These are phyloP conservation scores for Orchestes rusci DNA, from an alignment of 2,888 invertebrate genomes.

Conservation along the genomic window DNA sequence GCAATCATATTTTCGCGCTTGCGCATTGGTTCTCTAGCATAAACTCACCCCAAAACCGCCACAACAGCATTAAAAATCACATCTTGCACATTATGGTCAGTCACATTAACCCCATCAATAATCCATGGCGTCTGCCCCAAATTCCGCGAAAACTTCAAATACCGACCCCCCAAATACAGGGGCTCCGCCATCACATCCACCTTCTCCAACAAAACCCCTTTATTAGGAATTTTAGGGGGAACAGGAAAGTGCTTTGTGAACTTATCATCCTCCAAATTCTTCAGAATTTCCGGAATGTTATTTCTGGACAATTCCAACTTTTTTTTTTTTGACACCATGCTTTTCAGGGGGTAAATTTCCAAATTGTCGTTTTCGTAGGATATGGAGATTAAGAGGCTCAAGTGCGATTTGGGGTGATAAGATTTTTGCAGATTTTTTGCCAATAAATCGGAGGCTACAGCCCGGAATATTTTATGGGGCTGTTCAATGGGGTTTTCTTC, in stretches of 20 bases:
- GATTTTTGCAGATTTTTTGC: constrained; percentile 23
- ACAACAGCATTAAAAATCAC: constrained; percentile 65
- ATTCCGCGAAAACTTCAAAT: constrained; percentile 74
- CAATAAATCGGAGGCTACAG: constrained; percentile 16
- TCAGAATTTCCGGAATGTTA: constrained; percentile 52
- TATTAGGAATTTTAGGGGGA: constrained; percentile 48
- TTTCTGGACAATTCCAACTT: constrained; percentile 56
- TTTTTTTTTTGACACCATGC: constrained; percentile 37
- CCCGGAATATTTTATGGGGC: constrained; percentile 22
- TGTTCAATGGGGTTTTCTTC: constrained; percentile 6
- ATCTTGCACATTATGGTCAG: constrained; percentile 88
- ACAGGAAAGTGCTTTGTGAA: constrained; percentile 49
- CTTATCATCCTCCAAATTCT: constrained; percentile 43
- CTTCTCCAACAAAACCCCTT: constrained; percentile 44
- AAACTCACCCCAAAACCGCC: constrained; percentile 52
- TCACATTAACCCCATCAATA: constrained; percentile 67
- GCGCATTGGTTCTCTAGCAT: no score
- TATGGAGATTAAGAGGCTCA: constrained; percentile 55
- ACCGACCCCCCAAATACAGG: constrained; percentile 64
- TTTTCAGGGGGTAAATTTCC: constrained; percentile 27
- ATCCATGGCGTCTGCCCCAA: constrained; percentile 95
- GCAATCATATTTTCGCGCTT: no score
- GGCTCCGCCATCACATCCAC: constrained; percentile 54
- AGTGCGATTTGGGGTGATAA: constrained; percentile 47
- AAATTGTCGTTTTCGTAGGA: constrained; percentile 50